Base-by-base conservation (phyloP, 2,888 invertebrate genomes). In the Drosophila leonis region DNA sequence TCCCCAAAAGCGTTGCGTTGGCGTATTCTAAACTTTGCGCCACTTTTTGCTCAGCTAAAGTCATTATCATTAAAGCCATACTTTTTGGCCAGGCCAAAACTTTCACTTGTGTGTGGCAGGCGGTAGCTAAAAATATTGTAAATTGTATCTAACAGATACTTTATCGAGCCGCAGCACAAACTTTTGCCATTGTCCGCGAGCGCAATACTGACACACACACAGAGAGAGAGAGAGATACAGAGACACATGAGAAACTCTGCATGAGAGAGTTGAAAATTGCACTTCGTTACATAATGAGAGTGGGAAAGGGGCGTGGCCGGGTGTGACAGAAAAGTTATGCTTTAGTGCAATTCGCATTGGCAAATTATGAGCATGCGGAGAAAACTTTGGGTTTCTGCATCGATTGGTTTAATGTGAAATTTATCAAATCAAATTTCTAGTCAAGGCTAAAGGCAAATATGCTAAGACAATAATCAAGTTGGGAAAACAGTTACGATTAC, bases 151-250 rank as follows among this genome's bases (percentile, higher is more conserved):
- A 83, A 84, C 88, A 85, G 85, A 83, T 83, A 83, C 83, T 83
- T 82, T 83, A 83, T 83, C 88, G 83, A 88, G 83, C 83, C 88
- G 88, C 76, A 82, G 69, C 83, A 72, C 68, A 87, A 84, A 84
- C 85, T 84, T 83, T 85, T 85, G 86, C 88, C 88, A 84, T 84
- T 84, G 83, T 88, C 83, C 83, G 85, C 82, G 84, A 87, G 83
- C 82, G 64, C 62, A 70, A 65, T 77, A 65, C 82, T 72, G 78
- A 74, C 76, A 76, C 74, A 73, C 44, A 55, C 46, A 42, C n/a
- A 76, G 41, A 51, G 35, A 42, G 15, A 73, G 15, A 73, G 70
- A 80, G 73, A 73, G 48, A 51, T 70, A 80, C 75, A 75, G 48
- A 51, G 31, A 37, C n/a, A 20, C 54, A 61, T 48, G 29, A n/a